Conservation (phyloP, 2,888 invertebrate genomes). For the Saturnia japonica region DNA sequence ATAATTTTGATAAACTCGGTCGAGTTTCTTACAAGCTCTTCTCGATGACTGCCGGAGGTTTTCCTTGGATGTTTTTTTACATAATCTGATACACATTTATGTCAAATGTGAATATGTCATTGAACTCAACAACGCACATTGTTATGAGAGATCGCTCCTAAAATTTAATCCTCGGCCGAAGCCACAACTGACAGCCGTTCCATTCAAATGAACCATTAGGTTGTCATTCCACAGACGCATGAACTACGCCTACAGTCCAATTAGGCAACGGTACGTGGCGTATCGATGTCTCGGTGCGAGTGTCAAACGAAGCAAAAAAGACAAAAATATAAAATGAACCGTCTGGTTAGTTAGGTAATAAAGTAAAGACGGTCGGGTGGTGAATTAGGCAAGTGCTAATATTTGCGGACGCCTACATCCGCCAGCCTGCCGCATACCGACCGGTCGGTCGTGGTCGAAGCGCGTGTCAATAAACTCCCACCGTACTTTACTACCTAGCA, state of each 20-base stretch:
- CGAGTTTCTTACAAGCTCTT: too few species aligned
- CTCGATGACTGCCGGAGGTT: too few species aligned
- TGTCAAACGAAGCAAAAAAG: constrained; percentile 48
- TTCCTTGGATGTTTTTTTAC: too few species aligned
- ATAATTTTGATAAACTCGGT: too few species aligned
- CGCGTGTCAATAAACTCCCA: constrained; percentile 70
- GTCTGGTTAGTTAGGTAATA: constrained; percentile 61
- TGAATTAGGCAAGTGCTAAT: constrained; percentile 73
- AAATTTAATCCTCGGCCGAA: constrained; percentile 46
- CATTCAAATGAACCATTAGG: constrained; percentile 46
- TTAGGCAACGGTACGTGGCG: constrained; percentile 50
- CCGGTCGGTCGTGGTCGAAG: constrained; percentile 40
- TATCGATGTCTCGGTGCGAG: constrained; percentile 46
- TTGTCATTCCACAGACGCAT: constrained; percentile 52
- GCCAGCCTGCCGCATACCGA: constrained; percentile 65
- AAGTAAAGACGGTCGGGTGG: constrained; percentile 56
- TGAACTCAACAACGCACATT: constrained; percentile 55
- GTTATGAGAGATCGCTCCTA: constrained; percentile 47
- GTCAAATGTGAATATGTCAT: constrained; percentile 48
- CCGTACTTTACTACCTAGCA: constrained; percentile 39
- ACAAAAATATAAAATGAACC: constrained; percentile 48
- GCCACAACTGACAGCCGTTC: constrained; percentile 47
- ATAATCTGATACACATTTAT: constrained; percentile 47
- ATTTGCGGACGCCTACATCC: constrained; percentile 79
- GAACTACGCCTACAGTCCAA: constrained; percentile 50